These are phyloP conservation scores for Nomada fucata DNA, from an alignment of 2,888 invertebrate species.

Conservation along the genomic window DNA sequence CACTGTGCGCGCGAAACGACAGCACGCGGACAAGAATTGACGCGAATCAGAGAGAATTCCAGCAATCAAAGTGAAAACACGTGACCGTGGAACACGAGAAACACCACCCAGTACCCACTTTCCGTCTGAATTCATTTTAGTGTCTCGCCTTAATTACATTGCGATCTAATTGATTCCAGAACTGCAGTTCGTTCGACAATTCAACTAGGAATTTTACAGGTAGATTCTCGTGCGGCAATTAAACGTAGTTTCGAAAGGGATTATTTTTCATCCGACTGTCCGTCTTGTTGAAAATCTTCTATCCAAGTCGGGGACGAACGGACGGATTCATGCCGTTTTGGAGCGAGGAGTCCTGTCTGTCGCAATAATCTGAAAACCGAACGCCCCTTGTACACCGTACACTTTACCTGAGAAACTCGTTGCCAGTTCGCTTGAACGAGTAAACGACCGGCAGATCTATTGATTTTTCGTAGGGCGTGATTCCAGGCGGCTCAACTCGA, in stretches of 20 bases:
- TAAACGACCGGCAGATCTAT: not conserved
- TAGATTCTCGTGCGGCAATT: not conserved
- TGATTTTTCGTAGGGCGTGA: not conserved
- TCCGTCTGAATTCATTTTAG: constrained; percentile 16
- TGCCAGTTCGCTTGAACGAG: no score
- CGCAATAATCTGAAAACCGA: not conserved
- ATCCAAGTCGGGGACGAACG: no score
- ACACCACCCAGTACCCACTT: not conserved
- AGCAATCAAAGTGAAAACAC: constrained; percentile 4
- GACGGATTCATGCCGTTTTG: not conserved
- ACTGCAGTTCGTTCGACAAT: not conserved
- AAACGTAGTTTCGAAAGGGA: not conserved
- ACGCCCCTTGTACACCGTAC: not conserved
- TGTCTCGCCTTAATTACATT: constrained; percentile 22
- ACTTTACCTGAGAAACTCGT: not conserved
- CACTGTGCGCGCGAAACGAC: not conserved
- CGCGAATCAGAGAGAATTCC: not conserved
- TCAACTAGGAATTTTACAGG: not conserved
- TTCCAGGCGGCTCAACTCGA: no score
- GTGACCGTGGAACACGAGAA: not conserved
- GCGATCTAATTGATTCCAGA: constrained; percentile 18
- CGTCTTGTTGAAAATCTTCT: not conserved
- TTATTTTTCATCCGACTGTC: not conserved
- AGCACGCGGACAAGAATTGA: not conserved
- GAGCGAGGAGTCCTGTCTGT: no score